Evolutionary conservation across 2,888 invertebrate species (phyloP), one percentile per base, ranked within the genome.

Genomic region (Laothoe populi): DNA sequence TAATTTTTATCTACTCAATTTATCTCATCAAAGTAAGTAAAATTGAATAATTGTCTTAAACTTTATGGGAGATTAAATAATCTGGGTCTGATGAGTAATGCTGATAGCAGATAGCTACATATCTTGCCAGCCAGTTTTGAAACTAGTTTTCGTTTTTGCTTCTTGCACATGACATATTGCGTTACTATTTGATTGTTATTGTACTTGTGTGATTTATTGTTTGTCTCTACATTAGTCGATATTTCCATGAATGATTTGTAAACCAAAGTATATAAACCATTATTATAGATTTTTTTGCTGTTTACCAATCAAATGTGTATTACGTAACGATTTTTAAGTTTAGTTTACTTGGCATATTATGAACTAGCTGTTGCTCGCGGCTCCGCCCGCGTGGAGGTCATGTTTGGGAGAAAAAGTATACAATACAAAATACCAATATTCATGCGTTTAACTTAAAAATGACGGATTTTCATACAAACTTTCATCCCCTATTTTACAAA

Each of bases 1-100:
- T 19, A 31, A 53, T 31, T 53, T 53, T 31, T 31, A 53, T 53
- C 44, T 44, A 11, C 10, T 19, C 31, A 19, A 35, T 35, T 49
- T 49, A 26, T 49, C 49, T 26, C 21, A 26, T 21, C 13, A 26
- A 16, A 26, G 10, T 53, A 19, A 4, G 11, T 35, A 19, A 16
- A 19, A 53, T 19, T 53, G 31, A 53, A 16, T 21, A 11, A 10
- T 10, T 31, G 49, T 13, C 48, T n/a, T 48, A 24, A 21, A 35
- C 26, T 49, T 31, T 31, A 11, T 35, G 31, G 4, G 19, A 49
- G 26, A 49, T 49, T 16, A 53, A 53, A 31, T 53, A 4, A 53
- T 11, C 19, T 44, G 19, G 44, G 19, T 1, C 16, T 42, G 16
- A 7, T 16, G 1, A 42, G 19, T 42, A 16, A 16, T n/a, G 5